Conservation (phyloP, 2,797 vertebrate genomes). For the Thaleichthys pacificus region DNA sequence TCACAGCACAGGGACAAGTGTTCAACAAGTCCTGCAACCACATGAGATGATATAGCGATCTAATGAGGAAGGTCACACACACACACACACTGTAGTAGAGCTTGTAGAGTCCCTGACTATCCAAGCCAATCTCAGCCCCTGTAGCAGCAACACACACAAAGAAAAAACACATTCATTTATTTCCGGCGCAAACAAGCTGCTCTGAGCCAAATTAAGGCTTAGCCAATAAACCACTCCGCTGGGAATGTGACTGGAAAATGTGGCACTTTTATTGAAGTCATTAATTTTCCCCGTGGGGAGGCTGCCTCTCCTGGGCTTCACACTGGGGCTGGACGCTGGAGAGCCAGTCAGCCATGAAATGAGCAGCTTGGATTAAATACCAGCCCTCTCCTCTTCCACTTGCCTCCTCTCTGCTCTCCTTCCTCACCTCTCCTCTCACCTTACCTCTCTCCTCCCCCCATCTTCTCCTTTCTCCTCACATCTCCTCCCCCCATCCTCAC, state of each 20-base stretch:
- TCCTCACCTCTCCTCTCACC: constrained; percentile 3
- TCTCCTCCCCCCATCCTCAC: background rate
- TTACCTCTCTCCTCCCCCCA: background rate
- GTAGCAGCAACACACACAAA: background rate
- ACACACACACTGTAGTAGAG: background rate
- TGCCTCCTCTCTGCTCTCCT: background rate
- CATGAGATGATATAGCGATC: background rate
- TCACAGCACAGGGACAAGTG: background rate
- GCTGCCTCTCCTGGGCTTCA: constrained; percentile 36
- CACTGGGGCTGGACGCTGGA: constrained; percentile 39
- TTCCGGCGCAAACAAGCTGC: constrained; percentile 48
- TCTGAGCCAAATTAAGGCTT: constrained; percentile 58
- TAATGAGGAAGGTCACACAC: background rate
- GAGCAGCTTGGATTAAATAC: constrained; percentile 64
- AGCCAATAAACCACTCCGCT: constrained; percentile 55
- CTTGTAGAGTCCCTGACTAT: background rate
- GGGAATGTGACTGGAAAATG: constrained; percentile 58
- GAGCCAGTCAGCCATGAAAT: constrained; percentile 64
- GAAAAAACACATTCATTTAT: constrained; percentile 23
- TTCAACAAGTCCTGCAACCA: background rate
- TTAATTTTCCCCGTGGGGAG: constrained; percentile 70
- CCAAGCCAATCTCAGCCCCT: background rate
- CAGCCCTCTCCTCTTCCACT: constrained; percentile 16
- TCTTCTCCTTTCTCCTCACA: background rate
- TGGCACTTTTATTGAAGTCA: constrained; percentile 73